Conservation (phyloP, 2,888 invertebrate genomes). For the Eremobia ochroleuca region DNA sequence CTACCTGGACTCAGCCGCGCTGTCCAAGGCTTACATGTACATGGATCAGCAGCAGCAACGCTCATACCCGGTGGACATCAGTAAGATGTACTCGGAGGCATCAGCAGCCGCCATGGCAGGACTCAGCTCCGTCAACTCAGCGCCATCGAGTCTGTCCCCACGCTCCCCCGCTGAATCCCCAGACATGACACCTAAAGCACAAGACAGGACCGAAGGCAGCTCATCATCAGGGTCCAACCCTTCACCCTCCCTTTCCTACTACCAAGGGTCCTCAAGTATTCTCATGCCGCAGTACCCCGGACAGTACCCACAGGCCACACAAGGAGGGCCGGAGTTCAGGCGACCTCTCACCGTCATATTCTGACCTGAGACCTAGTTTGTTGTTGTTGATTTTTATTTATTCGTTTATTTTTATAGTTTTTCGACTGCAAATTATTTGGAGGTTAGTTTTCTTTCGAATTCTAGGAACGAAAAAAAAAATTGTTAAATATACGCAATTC, state of each 20-base stretch:
- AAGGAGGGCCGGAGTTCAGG: conserved; percentile 93
- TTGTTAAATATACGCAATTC: neutral
- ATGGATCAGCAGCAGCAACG: conserved; percentile 92
- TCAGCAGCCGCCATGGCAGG: conserved; percentile 92
- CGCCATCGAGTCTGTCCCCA: conserved; percentile 87
- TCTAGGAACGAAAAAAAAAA: conserved; percentile 14
- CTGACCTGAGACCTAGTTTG: conserved; percentile 92
- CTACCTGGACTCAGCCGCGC: conserved; percentile 93
- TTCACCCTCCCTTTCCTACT: conserved; percentile 91
- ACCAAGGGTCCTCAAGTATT: conserved; percentile 91
- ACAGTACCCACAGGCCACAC: conserved; percentile 90
- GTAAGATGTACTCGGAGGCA: conserved; percentile 93
- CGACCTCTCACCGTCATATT: conserved; percentile 95
- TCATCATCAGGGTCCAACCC: conserved; percentile 92
- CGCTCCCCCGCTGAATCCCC: conserved; percentile 91
- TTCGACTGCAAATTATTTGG: conserved; percentile 59
- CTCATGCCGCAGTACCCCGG: conserved; percentile 93
- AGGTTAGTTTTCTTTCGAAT: conserved; percentile 40
- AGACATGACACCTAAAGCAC: conserved; percentile 87
- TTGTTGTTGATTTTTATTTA: conserved; percentile 70
- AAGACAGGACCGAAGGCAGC: conserved; percentile 90
- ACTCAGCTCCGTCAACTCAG: conserved; percentile 85
- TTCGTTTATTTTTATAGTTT: conserved; percentile 69
- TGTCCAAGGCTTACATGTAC: conserved; percentile 95
- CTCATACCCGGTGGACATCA: conserved; percentile 92